These are phyloP conservation scores for Acanthosepion esculentum DNA, from an alignment of 2,888 invertebrate genomes.

Conservation along the genomic window DNA sequence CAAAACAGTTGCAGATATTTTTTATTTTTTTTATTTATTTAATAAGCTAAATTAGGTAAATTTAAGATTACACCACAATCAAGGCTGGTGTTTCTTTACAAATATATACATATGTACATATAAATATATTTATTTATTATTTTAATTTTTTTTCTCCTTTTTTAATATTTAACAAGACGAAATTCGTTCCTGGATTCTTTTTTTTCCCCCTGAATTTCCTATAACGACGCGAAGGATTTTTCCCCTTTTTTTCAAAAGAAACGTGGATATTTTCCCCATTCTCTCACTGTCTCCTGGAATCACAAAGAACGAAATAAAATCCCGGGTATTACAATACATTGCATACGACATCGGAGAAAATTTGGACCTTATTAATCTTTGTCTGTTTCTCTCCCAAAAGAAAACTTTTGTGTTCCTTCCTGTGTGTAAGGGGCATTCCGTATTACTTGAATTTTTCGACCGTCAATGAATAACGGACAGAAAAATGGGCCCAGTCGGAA, in stretches of 20 bases:
- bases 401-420: background rate
- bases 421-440: background rate
- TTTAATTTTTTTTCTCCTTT: background rate
- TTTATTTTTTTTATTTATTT: background rate
- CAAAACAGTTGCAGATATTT: background rate
- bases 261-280: background rate
- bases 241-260: background rate
- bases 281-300: background rate
- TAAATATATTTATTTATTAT: constrained; percentile 33
- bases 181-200: background rate
- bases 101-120: background rate
- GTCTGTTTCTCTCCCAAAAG: background rate
- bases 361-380: background rate
- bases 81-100: no score
- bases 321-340: background rate
- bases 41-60: background rate
- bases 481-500: constrained; percentile 42
- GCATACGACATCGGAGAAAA: background rate
- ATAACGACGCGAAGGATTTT: background rate
- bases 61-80: background rate
- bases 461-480: constrained; percentile 24
- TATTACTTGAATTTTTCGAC: background rate
- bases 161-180: background rate
- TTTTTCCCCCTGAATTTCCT: background rate
- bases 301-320: background rate